A percentile compares a stretch with the other conserved stretches of the same genome.
Evolutionary conservation across 2,113 vertebrate species (phyloP).

Genomic region (Hyla sarda): DNA sequence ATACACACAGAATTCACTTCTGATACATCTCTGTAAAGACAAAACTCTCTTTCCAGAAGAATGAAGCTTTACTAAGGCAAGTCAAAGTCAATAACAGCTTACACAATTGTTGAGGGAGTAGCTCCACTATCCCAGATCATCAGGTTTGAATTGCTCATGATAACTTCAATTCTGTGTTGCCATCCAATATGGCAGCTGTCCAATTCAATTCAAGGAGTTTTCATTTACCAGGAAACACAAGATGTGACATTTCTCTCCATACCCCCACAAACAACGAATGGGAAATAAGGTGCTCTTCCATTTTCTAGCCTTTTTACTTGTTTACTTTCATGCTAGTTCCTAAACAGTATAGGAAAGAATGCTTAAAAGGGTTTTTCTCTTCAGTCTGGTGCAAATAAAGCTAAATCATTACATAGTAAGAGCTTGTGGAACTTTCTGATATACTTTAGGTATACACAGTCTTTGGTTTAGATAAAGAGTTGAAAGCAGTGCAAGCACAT

Average conservation of each 20-base stretch:
- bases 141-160: conserved; percentile 44
- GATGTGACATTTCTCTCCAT: conserved; percentile 23
- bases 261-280: conserved; percentile 15
- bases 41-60: neutral
- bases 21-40: neutral
- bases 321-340: neutral
- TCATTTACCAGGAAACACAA: conserved; percentile 13
- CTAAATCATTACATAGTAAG: neutral
- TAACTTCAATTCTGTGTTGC: conserved; percentile 45
- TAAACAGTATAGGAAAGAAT: neutral
- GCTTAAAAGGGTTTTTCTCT: neutral
- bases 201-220: conserved; percentile 37
- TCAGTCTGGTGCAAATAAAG: neutral
- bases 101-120: conserved; percentile 38
- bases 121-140: conserved; percentile 32
- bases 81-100: conserved; percentile 18
- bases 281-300: neutral
- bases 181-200: conserved; percentile 51
- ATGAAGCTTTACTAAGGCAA: conserved; percentile 32
- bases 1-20: neutral
- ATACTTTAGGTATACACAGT: neutral
- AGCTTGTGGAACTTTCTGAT: neutral
- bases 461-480: too few relatives aligned
- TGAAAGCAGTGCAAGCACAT: neutral
- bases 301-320: neutral